Conservation (phyloP, 1,140 invertebrate species). For the Wasmannia auropunctata region DNA sequence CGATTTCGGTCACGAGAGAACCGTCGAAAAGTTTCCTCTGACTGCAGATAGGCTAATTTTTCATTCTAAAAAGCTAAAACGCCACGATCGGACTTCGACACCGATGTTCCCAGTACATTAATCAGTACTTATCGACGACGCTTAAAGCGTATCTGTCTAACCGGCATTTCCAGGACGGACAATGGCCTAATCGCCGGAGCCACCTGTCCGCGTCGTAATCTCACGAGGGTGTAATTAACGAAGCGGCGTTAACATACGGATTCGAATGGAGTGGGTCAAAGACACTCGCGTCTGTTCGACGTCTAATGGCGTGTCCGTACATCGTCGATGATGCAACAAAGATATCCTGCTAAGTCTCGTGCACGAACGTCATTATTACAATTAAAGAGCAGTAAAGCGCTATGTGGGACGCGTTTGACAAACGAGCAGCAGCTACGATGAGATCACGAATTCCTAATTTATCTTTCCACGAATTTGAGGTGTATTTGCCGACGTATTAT, state of each 20-base stretch:
- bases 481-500: neutral
- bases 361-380: constrained; percentile 21
- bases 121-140: constrained; percentile 68
- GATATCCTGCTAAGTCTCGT: neutral
- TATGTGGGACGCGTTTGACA: neutral
- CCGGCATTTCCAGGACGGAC: constrained; percentile 68
- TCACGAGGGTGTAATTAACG: constrained; percentile 76
- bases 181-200: constrained; percentile 70
- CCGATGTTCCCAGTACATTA: constrained; percentile 64
- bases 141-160: constrained; percentile 50
- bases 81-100: constrained; percentile 45
- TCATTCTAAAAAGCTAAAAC: neutral
- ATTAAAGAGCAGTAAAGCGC: constrained; percentile 18
- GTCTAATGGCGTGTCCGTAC: constrained; percentile 43
- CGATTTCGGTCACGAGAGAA: neutral
- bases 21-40: neutral
- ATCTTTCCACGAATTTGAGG: neutral
- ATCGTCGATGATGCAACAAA: constrained; percentile 10
- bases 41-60: neutral
- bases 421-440: neutral
- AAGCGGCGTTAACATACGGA: constrained; percentile 69
- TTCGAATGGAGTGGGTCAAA: constrained; percentile 65
- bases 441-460: neutral
- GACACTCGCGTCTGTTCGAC: constrained; percentile 57
- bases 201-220: constrained; percentile 77